These are phyloP conservation scores for Hedya salicella DNA, from an alignment of 2,888 invertebrate genomes.

Conservation along the genomic window DNA sequence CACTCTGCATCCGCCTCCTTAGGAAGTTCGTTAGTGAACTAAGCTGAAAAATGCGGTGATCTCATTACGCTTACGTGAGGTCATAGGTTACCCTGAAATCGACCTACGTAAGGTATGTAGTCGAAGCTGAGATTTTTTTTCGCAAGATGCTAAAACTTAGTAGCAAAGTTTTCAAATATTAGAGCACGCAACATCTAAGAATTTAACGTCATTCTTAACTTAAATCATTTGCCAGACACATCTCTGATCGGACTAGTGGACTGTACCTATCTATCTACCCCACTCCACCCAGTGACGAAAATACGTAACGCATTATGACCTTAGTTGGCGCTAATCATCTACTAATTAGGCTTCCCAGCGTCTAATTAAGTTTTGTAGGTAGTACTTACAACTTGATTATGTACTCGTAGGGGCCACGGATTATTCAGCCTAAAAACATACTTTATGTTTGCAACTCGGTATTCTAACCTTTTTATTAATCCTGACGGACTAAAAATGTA, in stretches of 20 bases:
- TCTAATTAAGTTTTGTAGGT: constrained; percentile 24
- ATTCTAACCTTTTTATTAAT: not conserved
- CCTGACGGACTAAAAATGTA: too few relatives aligned
- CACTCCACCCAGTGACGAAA: constrained; percentile 7
- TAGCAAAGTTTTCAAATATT: too few relatives aligned
- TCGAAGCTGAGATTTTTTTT: too few relatives aligned
- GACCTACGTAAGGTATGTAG: too few relatives aligned
- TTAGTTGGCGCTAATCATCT: constrained; percentile 17
- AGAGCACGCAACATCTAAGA: too few relatives aligned
- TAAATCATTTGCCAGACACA: too few relatives aligned
- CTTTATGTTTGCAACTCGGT: not conserved
- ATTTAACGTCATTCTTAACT: too few relatives aligned
- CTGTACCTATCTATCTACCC: not conserved
- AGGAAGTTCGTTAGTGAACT: not conserved
- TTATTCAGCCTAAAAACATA: not conserved
- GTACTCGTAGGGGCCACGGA: constrained; percentile 1
- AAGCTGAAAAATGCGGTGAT: constrained; percentile 28
- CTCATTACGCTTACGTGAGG: constrained; percentile 26
- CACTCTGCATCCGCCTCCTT: constrained; percentile 3
- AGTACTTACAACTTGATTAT: constrained; percentile 30
- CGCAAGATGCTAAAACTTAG: too few relatives aligned
- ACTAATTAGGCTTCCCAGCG: constrained; percentile 14
- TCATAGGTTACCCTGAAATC: not conserved
- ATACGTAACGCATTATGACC: constrained; percentile 11
- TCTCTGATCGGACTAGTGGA: too few relatives aligned